Conservation (phyloP, 2,113 vertebrate species). For the Nematolebias whitei region DNA sequence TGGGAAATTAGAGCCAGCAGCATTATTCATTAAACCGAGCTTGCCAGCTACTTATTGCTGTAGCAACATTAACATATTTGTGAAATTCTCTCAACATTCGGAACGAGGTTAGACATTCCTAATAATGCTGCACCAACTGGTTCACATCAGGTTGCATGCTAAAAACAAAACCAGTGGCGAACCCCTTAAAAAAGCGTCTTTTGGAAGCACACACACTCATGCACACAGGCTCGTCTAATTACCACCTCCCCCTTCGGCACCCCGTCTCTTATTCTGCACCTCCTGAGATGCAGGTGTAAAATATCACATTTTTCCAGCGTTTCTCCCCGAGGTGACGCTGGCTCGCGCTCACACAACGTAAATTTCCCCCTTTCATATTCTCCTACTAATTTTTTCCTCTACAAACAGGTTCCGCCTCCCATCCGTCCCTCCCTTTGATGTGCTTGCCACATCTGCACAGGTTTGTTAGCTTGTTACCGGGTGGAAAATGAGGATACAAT, state of each 20-base stretch:
- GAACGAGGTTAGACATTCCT: conserved; percentile 74
- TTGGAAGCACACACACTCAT: conserved; percentile 36
- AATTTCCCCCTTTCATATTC: conserved; percentile 78
- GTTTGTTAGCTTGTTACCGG: conserved; percentile 79
- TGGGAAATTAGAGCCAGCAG: conserved; percentile 75
- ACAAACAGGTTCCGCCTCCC: conserved; percentile 78
- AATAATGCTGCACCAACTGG: conserved; percentile 72
- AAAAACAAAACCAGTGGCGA: conserved; percentile 69
- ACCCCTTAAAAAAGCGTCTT: conserved; percentile 72
- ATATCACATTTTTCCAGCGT: conserved; percentile 83
- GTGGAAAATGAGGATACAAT: conserved; percentile 76
- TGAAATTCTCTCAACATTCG: conserved; percentile 64
- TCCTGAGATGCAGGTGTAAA: conserved; percentile 83
- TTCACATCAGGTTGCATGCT: too few species aligned
- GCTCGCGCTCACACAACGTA: conserved; percentile 79
- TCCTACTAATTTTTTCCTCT: conserved; percentile 60
- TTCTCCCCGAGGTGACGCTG: conserved; percentile 82
- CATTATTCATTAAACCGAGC: conserved; percentile 72
- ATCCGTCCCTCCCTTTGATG: conserved; percentile 75
- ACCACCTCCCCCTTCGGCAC: conserved; percentile 58
- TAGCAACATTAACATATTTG: conserved; percentile 74
- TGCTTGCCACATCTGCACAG: conserved; percentile 79
- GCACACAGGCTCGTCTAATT: conserved; percentile 77
- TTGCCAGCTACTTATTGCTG: conserved; percentile 73
- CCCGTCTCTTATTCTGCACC: conserved; percentile 67